A percentile compares a stretch with the other conserved stretches of the same genome.
phyloP scores from a whole-genome alignment of 2,113 vertebrate genomes.

The Sebastes fasciatus region DNA sequence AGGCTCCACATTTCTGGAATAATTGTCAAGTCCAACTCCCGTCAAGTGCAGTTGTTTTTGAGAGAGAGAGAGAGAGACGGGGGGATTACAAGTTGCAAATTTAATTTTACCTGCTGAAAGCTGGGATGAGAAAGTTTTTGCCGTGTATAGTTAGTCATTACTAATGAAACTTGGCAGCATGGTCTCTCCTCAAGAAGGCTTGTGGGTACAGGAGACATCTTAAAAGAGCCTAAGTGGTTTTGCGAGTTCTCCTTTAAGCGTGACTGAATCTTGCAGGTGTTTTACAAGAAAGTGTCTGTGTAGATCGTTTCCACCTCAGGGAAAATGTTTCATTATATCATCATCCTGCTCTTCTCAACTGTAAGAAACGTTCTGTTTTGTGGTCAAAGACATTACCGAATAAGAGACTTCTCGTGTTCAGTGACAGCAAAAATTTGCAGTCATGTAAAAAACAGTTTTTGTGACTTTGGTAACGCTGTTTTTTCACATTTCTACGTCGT shows the following conservation, averaged over 20 bases:
- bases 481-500: neutral
- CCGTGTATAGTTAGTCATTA: slow-evolving; percentile 26
- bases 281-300: slow-evolving; percentile 39
- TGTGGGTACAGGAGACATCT: slow-evolving; percentile 48
- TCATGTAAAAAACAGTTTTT: neutral
- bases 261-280: slow-evolving; percentile 40
- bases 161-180: slow-evolving; percentile 62
- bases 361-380: neutral
- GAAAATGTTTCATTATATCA: slow-evolving; percentile 36
- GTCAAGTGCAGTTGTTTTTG: slow-evolving; percentile 38
- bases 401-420: slow-evolving; percentile 34
- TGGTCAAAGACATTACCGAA: slow-evolving; percentile 1
- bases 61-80: slow-evolving; percentile 1
- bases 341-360: slow-evolving; percentile 6
- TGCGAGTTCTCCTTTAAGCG: slow-evolving; percentile 38
- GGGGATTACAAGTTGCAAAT: slow-evolving; percentile 41
- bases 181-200: slow-evolving; percentile 22
- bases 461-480: neutral
- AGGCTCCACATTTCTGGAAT: slow-evolving; percentile 16
- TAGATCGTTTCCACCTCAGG: neutral
- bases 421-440: neutral
- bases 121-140: slow-evolving; percentile 32
- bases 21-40: slow-evolving; percentile 26
- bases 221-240: slow-evolving; percentile 71
- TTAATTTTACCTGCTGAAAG: slow-evolving; percentile 42